These are phyloP conservation scores for Pseudomugil tenellus DNA, from an alignment of 2,797 vertebrate genomes.

Conservation along the genomic window DNA sequence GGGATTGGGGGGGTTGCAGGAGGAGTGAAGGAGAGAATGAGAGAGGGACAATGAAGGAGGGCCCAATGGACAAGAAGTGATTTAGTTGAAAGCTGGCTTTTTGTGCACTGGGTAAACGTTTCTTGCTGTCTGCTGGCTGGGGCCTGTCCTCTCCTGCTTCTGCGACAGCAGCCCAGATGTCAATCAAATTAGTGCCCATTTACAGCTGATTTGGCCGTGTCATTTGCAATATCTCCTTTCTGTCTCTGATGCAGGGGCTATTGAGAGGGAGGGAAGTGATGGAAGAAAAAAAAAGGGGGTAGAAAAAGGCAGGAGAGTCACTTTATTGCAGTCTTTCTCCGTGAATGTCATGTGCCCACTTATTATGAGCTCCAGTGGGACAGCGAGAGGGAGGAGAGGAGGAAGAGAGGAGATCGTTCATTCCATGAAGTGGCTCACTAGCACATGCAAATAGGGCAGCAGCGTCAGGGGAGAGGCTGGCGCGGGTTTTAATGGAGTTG, in stretches of 20 bases:
- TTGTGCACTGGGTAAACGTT: conserved; percentile 86
- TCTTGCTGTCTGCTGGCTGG: conserved; percentile 60
- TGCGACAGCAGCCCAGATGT: conserved; percentile 99
- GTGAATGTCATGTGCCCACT: conserved; percentile 99
- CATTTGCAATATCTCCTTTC: conserved; percentile 96
- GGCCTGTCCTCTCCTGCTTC: conserved; percentile 75
- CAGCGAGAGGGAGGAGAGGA: conserved; percentile 69
- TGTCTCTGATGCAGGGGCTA: conserved; percentile 72
- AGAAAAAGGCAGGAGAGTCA: conserved; percentile 62
- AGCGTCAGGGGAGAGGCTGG: conserved; percentile 91
- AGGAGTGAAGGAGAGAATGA: conserved; percentile 47
- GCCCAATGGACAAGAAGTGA: conserved; percentile 97
- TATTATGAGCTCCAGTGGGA: conserved; percentile 85
- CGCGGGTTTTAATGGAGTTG: conserved; percentile 99
- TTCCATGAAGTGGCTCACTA: conserved; percentile 92
- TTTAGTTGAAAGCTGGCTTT: conserved; percentile 97
- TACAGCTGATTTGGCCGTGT: conserved; percentile 99
- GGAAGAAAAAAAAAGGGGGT: conserved; percentile 35
- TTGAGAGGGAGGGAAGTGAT: conserved; percentile 44
- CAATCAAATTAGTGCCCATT: conserved; percentile 99
- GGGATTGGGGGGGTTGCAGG: conserved; percentile 36
- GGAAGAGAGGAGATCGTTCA: conserved; percentile 89
- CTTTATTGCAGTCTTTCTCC: conserved; percentile 83
- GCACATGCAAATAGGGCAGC: conserved; percentile 95
- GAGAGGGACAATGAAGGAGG: conserved; percentile 68